These are phyloP conservation scores for Hipparchia semele DNA, from an alignment of 2,888 invertebrate genomes.

Conservation along the genomic window DNA sequence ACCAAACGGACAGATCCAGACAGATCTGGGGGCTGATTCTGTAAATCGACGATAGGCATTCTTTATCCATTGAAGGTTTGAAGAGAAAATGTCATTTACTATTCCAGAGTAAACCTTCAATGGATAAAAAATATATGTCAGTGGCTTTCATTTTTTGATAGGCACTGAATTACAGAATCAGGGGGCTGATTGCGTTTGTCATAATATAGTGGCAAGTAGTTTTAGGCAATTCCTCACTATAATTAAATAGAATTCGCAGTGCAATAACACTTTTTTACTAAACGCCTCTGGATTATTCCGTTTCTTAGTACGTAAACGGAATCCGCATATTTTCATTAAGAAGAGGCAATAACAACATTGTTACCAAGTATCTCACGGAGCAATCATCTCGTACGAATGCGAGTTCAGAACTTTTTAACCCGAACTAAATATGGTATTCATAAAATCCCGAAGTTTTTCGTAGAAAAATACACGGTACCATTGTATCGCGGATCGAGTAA, in stretches of 20 bases:
- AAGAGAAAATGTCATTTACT: no score
- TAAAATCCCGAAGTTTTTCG: conserved; percentile 55
- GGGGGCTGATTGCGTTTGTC: no score
- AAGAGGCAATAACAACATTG: conserved; percentile 51
- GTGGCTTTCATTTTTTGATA: no score
- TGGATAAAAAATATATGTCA: no score
- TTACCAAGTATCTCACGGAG: conserved; percentile 56
- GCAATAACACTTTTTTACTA: conserved; percentile 23
- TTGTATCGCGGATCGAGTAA: conserved; percentile 38
- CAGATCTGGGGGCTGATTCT: no score
- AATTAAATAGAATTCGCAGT: conserved; percentile 29
- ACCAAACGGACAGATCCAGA: no score
- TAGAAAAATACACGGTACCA: conserved; percentile 43
- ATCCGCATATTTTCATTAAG: conserved; percentile 34
- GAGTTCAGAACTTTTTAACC: conserved; percentile 38
- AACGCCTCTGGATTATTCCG: conserved; percentile 25
- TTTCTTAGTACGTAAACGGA: conserved; percentile 29
- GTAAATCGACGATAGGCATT: no score
- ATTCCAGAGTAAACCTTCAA: no score
- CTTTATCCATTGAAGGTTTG: no score
- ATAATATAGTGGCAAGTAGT: no score
- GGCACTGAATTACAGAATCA: no score
- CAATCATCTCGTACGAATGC: conserved; percentile 48
- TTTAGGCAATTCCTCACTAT: not conserved
- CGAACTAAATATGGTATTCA: conserved; percentile 58